Percentiles rank a stretch among this genome's conserved stretches.
These are phyloP conservation scores for Tridacna crocea DNA, from an alignment of 2,888 invertebrate genomes.

Conservation along the genomic window DNA sequence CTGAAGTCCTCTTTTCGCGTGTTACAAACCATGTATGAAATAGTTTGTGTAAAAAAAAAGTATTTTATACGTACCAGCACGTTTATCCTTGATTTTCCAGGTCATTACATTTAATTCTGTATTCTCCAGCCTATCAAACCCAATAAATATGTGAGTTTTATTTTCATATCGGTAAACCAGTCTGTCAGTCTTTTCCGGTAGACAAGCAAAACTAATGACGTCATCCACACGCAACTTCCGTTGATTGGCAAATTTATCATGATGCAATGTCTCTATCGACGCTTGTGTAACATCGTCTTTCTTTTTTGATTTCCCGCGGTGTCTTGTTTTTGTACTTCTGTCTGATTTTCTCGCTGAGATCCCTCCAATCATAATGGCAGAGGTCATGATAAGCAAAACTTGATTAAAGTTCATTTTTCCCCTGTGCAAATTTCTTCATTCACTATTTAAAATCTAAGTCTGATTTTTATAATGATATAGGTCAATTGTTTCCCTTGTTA, in stretches of 20 bases:
- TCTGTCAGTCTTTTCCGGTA: constrained; percentile 19
- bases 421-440: no score
- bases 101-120: background rate
- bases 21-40: no score
- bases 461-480: no score
- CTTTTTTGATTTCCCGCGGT: background rate
- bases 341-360: background rate
- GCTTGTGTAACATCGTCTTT: constrained; percentile 1
- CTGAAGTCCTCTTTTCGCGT: no score
- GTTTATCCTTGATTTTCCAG: constrained; percentile 7
- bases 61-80: background rate
- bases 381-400: no score
- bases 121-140: constrained; percentile 14
- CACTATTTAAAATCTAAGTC: no score
- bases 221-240: constrained; percentile 8
- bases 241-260: background rate
- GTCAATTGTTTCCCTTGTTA: no score
- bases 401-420: no score
- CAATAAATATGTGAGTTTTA: constrained; percentile 22
- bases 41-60: no score
- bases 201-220: constrained; percentile 18
- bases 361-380: background rate
- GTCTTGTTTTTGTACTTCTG: background rate
- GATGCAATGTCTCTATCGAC: background rate
- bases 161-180: constrained; percentile 27